A percentile compares a stretch with the other conserved stretches of the same genome.
phyloP scores from a whole-genome alignment of 2,113 vertebrate species.

The Cebus imitator region DNA sequence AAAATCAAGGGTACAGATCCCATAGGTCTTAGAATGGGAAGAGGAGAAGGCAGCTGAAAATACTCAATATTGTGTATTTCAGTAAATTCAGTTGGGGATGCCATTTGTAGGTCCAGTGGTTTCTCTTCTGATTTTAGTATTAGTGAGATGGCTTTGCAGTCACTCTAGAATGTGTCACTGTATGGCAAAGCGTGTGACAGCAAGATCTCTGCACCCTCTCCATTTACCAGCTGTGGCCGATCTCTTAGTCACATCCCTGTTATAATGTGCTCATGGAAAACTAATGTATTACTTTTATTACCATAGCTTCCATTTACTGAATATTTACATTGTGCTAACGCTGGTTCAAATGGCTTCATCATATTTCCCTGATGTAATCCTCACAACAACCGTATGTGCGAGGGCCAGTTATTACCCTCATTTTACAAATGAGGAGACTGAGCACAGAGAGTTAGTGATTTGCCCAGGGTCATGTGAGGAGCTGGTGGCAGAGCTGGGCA shows the following conservation, averaged over 20 bases:
- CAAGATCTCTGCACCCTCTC: background rate
- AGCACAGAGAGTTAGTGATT: background rate
- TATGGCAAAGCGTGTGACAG: fast-evolving
- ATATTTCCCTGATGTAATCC: background rate
- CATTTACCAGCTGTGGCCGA: fast-evolving
- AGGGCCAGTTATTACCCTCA: too few relatives aligned
- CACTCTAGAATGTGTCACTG: fast-evolving
- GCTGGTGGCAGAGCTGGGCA: background rate
- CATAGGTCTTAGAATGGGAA: background rate
- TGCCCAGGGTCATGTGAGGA: background rate
- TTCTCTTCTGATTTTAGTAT: background rate
- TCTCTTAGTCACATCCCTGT: background rate
- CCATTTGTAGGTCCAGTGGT: background rate
- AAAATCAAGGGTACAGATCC: background rate
- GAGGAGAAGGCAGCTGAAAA: background rate
- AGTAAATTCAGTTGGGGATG: background rate
- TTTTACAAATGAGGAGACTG: background rate
- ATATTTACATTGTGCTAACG: background rate
- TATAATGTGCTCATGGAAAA: fast-evolving
- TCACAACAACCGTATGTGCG: background rate
- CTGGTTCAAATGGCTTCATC: background rate
- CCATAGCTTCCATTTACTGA: fast-evolving
- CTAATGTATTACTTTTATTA: background rate
- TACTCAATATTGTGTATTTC: background rate
- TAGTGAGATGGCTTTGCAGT: background rate